phyloP scores from a whole-genome alignment of 2,888 invertebrate species.

The Coleophora flavipennella region DNA sequence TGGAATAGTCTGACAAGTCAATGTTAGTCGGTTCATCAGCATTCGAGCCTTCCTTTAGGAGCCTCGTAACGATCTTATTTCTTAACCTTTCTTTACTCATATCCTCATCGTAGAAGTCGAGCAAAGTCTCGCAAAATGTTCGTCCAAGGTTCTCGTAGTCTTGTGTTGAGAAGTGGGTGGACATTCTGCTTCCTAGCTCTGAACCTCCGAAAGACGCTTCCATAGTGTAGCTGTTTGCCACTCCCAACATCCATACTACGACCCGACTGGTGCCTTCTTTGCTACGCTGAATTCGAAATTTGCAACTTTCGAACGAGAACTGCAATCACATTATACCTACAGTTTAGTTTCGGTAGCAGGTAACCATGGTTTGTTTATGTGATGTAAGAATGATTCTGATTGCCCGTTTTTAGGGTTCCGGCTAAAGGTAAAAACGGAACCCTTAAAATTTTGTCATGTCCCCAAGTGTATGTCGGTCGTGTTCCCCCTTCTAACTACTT shows the following conservation, averaged over 20 bases:
- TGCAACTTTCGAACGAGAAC: conserved; percentile 96
- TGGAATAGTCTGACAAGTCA: conserved; percentile 88
- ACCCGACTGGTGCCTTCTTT: conserved; percentile 97
- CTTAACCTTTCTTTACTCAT: conserved; percentile 86
- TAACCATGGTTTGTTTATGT: too few species aligned
- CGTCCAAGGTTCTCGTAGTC: conserved; percentile 81
- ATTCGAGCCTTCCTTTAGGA: conserved; percentile 87
- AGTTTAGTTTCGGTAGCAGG: background rate
- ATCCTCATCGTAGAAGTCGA: conserved; percentile 92
- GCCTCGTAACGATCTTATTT: conserved; percentile 84
- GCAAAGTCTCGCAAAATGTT: conserved; percentile 92
- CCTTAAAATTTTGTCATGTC: too few species aligned
- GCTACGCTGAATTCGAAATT: conserved; percentile 92
- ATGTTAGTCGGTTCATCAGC: conserved; percentile 92
- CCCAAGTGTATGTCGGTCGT: too few species aligned
- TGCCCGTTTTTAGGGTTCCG: too few species aligned
- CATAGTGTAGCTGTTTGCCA: conserved; percentile 94
- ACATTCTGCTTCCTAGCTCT: conserved; percentile 83
- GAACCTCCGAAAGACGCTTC: conserved; percentile 97
- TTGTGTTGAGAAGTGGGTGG: conserved; percentile 87
- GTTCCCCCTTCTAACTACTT: too few species aligned
- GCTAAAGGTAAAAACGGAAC: too few species aligned
- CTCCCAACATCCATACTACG: conserved; percentile 96
- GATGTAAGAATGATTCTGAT: too few species aligned
- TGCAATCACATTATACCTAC: conserved; percentile 39